Conservation (phyloP, 2,888 invertebrate species). For the Lepidochitona cinerea region DNA sequence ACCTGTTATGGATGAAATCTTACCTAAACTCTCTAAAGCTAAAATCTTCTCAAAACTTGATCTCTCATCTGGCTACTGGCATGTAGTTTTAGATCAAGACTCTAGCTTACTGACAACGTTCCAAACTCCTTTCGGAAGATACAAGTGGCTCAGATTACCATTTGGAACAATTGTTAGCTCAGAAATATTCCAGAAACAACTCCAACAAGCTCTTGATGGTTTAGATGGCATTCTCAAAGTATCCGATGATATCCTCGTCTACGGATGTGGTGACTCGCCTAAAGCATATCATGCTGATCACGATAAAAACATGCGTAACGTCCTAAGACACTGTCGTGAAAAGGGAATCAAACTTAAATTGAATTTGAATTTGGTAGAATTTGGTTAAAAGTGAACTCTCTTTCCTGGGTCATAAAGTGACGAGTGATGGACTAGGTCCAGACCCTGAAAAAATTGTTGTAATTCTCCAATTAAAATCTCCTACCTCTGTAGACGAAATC, state of each 20-base stretch:
- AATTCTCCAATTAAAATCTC: conserved; percentile 19
- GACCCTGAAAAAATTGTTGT: conserved; percentile 25
- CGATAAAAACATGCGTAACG: conserved; percentile 13
- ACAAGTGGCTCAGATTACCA: conserved; percentile 23
- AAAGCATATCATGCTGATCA: conserved; percentile 11
- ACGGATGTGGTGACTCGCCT: conserved; percentile 12
- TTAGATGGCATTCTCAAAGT: conserved; percentile 24
- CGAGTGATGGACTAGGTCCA: conserved; percentile 20
- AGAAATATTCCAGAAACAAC: conserved; percentile 27
- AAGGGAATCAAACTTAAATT: conserved; percentile 19
- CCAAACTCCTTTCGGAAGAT: conserved; percentile 24
- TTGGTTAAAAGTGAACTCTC: too few relatives aligned
- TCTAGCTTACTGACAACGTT: conserved; percentile 29
- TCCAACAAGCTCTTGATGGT: conserved; percentile 21
- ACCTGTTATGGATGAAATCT: too few relatives aligned
- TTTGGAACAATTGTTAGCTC: conserved; percentile 22
- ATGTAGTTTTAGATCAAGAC: not conserved
- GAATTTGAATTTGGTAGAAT: conserved; percentile 5
- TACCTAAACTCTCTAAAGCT: too few relatives aligned
- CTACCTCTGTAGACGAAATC: conserved; percentile 16
- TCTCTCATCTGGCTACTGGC: too few relatives aligned
- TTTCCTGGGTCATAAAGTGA: conserved; percentile 23
- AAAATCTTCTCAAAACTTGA: too few relatives aligned
- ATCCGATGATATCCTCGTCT: conserved; percentile 27
- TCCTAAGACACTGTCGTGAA: conserved; percentile 21